Percentiles rank a stretch among this genome's conserved stretches.
phyloP scores from a whole-genome alignment of 2,797 vertebrate genomes.

The Esox masquinongy region DNA sequence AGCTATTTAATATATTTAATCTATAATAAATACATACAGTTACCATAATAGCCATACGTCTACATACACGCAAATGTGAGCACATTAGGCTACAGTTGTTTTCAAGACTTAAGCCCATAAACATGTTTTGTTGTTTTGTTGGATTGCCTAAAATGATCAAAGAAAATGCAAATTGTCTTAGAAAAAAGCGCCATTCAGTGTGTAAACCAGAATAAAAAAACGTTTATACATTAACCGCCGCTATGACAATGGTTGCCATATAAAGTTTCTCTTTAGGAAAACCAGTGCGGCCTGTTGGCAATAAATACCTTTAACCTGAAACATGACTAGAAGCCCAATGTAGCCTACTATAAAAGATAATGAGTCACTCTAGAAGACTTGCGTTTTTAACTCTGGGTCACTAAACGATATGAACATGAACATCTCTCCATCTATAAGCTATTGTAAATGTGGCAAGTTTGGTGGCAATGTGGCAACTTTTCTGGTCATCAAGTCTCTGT shows the following conservation, averaged over 20 bases:
- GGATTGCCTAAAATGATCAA: neutral
- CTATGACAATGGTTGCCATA: neutral
- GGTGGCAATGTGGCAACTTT: too few relatives aligned
- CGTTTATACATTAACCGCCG: neutral
- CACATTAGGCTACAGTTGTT: neutral
- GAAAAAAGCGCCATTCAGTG: neutral
- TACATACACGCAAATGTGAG: neutral
- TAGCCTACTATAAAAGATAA: neutral
- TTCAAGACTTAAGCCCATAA: neutral
- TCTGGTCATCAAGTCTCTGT: neutral
- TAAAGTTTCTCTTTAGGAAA: neutral
- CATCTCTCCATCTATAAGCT: neutral
- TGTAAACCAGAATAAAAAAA: neutral
- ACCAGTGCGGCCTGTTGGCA: neutral
- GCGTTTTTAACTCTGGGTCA: neutral
- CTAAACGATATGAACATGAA: neutral
- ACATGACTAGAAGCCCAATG: neutral
- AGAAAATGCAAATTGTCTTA: neutral
- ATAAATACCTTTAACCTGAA: neutral
- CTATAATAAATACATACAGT: neutral
- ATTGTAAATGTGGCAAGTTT: slow-evolving; percentile 1
- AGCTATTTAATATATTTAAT: neutral
- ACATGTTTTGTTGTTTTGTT: neutral
- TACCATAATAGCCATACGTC: neutral
- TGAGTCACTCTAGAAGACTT: neutral